These are phyloP conservation scores for Homalodisca vitripennis DNA, from an alignment of 1,140 invertebrate species.

Conservation along the genomic window DNA sequence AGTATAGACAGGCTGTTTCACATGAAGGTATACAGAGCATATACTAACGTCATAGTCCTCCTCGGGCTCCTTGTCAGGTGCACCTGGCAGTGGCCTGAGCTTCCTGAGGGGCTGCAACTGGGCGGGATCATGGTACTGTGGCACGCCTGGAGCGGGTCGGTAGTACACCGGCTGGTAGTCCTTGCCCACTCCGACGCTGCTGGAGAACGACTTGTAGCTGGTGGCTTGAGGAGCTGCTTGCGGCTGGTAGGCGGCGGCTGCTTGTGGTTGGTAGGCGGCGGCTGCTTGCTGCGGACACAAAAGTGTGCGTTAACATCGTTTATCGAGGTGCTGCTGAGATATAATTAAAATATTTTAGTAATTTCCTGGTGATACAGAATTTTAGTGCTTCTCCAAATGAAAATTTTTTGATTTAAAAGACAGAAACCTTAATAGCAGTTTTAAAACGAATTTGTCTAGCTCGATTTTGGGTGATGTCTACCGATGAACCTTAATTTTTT, in stretches of 20 bases:
- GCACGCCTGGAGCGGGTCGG: conserved; percentile 4
- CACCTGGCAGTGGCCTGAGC: conserved; percentile 1
- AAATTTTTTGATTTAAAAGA: too few species aligned
- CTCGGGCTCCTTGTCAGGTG: conserved; percentile 6
- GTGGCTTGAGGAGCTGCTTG: conserved; percentile 22
- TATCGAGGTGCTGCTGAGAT: too few species aligned
- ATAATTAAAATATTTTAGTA: too few species aligned
- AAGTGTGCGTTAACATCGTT: too few species aligned
- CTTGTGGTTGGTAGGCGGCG: conserved; percentile 27
- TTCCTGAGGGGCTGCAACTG: conserved; percentile 25
- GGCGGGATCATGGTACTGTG: conserved; percentile 19
- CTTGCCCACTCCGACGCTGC: conserved; percentile 18
- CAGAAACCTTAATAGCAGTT: too few species aligned
- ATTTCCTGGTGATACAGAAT: too few species aligned
- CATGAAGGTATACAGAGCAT: neutral
- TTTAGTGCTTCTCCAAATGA: too few species aligned
- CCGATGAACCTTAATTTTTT: too few species aligned
- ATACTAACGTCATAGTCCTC: conserved; percentile 32
- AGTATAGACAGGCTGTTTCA: too few species aligned
- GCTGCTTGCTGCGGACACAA: conserved; percentile 6
- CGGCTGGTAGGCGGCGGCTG: conserved; percentile 25
- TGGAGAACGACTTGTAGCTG: conserved; percentile 27
- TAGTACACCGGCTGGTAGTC: conserved; percentile 3
- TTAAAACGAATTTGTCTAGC: too few species aligned
- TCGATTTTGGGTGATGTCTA: too few species aligned